Evolutionary conservation across 1,140 invertebrate genomes (phyloP).

Genomic region (Caenorhabditis latens): DNA sequence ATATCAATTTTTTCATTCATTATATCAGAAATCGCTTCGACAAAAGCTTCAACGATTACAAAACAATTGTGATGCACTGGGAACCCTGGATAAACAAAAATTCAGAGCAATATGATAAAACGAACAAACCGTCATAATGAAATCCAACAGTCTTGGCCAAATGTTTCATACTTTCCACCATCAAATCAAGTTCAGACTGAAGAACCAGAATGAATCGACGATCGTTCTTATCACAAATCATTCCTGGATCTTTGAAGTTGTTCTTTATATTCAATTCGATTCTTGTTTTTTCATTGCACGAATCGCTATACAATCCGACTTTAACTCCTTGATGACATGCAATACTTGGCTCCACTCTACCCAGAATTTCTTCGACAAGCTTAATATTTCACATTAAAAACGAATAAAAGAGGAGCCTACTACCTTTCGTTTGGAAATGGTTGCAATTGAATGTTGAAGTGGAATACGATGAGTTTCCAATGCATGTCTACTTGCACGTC

Average conservation of each 20-base stretch:
- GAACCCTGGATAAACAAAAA: conserved; percentile 28
- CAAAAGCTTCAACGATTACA: conserved; percentile 60
- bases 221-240: conserved; percentile 47
- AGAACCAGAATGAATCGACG: conserved; percentile 64
- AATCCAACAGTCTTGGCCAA: conserved; percentile 53
- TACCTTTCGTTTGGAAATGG: conserved; percentile 29
- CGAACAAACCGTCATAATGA: conserved; percentile 54
- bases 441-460: conserved; percentile 34
- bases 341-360: conserved; percentile 60
- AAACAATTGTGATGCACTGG: conserved; percentile 57
- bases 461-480: conserved; percentile 67
- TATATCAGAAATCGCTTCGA: conserved; percentile 59
- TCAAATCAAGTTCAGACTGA: conserved; percentile 61
- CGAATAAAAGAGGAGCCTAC: not conserved
- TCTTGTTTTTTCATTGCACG: conserved; percentile 48
- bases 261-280: conserved; percentile 53
- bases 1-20: conserved; percentile 48
- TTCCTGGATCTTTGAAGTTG: conserved; percentile 59
- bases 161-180: conserved; percentile 59
- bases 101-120: too few relatives aligned
- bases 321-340: conserved; percentile 59
- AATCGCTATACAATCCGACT: conserved; percentile 63
- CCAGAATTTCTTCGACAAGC: conserved; percentile 61
- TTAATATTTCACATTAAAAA: not conserved
- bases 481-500: conserved; percentile 60